phyloP scores from a whole-genome alignment of 2,888 invertebrate species.

The Petrolisthes cinctipes region DNA sequence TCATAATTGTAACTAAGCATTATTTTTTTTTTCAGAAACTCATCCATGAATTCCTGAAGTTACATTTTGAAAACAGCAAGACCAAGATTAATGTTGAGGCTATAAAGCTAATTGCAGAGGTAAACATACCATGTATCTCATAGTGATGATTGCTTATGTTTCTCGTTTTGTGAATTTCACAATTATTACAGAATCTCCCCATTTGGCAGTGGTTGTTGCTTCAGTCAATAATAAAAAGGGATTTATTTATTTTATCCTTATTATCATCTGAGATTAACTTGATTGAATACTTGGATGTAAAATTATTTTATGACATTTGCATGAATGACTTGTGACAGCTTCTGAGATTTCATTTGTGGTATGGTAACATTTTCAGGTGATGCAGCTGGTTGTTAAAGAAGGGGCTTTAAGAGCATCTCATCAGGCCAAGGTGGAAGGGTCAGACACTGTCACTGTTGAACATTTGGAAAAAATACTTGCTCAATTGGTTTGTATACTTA shows the following conservation, averaged over 20 bases:
- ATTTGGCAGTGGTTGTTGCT: neutral
- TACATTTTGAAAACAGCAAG: slow-evolving; percentile 37
- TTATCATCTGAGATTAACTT: too few relatives aligned
- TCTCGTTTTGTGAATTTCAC: neutral
- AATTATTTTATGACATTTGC: too few relatives aligned
- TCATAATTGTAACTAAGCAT: neutral
- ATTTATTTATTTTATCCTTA: too few relatives aligned
- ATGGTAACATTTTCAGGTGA: slow-evolving; percentile 7
- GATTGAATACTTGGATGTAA: too few relatives aligned
- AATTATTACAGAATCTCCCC: neutral
- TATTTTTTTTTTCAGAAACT: slow-evolving; percentile 32
- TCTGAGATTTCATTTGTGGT: too few relatives aligned
- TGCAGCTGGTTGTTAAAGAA: slow-evolving; percentile 32
- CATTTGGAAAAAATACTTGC: slow-evolving; percentile 50
- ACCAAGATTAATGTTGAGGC: slow-evolving; percentile 31
- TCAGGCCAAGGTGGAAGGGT: slow-evolving; percentile 47
- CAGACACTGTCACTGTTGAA: slow-evolving; percentile 36
- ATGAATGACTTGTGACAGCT: too few relatives aligned
- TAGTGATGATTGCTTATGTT: neutral
- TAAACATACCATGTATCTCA: slow-evolving; percentile 1
- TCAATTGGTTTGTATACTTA: slow-evolving; percentile 38
- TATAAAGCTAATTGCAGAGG: slow-evolving; percentile 32
- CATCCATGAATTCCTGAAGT: slow-evolving; percentile 32
- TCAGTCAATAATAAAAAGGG: too few relatives aligned
- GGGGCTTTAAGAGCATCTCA: slow-evolving; percentile 44